A percentile compares a stretch with the other conserved stretches of the same genome.
Evolutionary conservation across 2,888 invertebrate genomes (phyloP).

Genomic region (Eumacrocentrus americanus): DNA sequence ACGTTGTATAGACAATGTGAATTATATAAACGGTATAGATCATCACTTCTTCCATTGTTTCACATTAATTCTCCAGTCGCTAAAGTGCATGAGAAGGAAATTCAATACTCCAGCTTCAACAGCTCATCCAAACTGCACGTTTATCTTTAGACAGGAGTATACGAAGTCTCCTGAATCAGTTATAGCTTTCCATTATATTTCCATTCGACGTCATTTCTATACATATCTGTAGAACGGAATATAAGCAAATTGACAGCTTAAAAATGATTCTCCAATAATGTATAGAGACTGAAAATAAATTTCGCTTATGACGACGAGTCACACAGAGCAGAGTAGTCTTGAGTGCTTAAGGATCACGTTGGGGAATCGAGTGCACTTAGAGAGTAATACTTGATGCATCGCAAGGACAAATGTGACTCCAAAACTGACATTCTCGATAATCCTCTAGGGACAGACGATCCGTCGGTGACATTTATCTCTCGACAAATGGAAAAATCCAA

Average conservation of each 20-base stretch:
- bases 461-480: slow-evolving; percentile 15
- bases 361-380: slow-evolving; percentile 22
- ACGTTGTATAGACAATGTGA: too few species aligned
- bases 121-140: too few species aligned
- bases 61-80: too few species aligned
- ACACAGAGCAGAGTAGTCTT: background rate
- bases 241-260: background rate
- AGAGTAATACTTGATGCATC: slow-evolving; percentile 17
- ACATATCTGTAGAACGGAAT: too few species aligned
- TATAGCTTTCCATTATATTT: too few species aligned
- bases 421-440: slow-evolving; percentile 14
- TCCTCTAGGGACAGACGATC: slow-evolving; percentile 18
- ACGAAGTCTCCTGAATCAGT: too few species aligned
- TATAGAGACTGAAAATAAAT: slow-evolving; percentile 1
- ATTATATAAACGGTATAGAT: too few species aligned
- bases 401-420: slow-evolving; percentile 17
- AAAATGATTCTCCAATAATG: background rate
- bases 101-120: too few species aligned
- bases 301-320: background rate
- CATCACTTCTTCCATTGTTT: too few species aligned
- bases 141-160: too few species aligned
- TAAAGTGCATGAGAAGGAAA: too few species aligned
- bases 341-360: slow-evolving; percentile 1
- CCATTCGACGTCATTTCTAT: too few species aligned
- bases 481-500: slow-evolving; percentile 13